phyloP scores from a whole-genome alignment of 1,140 invertebrate species.

The Sitobion miscanthi region DNA sequence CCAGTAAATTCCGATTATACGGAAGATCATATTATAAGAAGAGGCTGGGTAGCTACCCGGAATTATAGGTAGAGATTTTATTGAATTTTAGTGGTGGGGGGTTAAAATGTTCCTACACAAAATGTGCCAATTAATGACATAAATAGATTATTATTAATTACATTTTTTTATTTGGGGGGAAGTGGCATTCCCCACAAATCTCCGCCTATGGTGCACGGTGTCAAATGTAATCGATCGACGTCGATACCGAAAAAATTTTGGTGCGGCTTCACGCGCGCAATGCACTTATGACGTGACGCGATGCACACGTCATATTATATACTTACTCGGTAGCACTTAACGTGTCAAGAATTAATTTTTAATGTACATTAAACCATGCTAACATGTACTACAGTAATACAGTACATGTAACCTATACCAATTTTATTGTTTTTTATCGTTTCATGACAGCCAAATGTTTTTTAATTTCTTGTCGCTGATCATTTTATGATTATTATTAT shows the following conservation, averaged over 20 bases:
- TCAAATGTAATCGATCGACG: background rate
- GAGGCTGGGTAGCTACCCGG: no score
- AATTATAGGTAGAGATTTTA: no score
- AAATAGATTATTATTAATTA: background rate
- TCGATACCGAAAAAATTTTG: no score
- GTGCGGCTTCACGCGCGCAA: no score
- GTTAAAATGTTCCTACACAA: background rate
- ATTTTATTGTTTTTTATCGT: background rate
- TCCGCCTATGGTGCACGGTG: background rate
- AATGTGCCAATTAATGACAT: no score
- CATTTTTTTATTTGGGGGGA: background rate
- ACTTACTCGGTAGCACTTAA: background rate
- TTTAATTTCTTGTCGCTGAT: background rate
- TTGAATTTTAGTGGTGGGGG: no score
- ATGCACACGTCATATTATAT: background rate
- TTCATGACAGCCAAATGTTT: background rate
- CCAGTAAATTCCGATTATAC: no score
- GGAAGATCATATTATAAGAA: no score
- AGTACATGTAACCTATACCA: no score
- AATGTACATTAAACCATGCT: background rate
- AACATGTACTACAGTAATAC: no score
- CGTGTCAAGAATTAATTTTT: background rate
- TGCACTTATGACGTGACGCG: no score
- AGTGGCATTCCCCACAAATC: no score
- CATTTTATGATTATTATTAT: background rate